Evolutionary conservation across 2,797 vertebrate genomes (phyloP).

Genomic region (Vultur gryphus): DNA sequence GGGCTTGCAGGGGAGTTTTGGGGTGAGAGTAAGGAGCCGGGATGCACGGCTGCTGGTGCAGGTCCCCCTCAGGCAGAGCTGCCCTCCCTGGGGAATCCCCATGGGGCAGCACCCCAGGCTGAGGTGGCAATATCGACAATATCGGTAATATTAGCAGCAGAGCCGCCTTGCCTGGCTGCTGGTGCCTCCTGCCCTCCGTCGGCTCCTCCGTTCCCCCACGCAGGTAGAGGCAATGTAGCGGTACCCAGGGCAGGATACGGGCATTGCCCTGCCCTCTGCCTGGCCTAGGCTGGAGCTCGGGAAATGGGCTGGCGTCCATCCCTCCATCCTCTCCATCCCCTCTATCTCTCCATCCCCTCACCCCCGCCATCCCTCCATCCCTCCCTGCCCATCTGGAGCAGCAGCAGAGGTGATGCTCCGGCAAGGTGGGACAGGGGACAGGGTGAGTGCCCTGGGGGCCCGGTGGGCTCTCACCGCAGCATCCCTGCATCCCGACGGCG

Average conservation of each 20-base stretch:
- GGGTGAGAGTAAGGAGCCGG: background rate
- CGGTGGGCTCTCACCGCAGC: accelerated
- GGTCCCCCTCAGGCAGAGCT: background rate
- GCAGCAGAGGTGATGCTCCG: background rate
- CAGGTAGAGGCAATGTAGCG: accelerated
- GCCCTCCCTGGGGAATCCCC: background rate
- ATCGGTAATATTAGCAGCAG: background rate
- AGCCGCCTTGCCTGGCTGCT: background rate
- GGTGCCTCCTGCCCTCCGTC: background rate
- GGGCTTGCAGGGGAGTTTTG: background rate
- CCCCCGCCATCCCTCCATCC: background rate
- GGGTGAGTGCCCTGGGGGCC: background rate
- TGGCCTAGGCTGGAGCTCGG: background rate
- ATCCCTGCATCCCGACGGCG: accelerated
- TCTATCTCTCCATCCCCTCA: background rate
- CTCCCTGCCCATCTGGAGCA: background rate
- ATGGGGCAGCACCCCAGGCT: background rate
- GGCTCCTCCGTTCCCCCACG: background rate
- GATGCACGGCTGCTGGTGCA: background rate
- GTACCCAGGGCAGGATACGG: background rate
- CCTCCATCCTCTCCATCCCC: background rate
- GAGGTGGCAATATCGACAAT: background rate
- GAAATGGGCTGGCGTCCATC: background rate
- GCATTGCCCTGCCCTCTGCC: background rate
- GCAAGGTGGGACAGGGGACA: background rate